These are phyloP conservation scores for Sepiola atlantica DNA, from an alignment of 2,888 invertebrate genomes.

Conservation along the genomic window DNA sequence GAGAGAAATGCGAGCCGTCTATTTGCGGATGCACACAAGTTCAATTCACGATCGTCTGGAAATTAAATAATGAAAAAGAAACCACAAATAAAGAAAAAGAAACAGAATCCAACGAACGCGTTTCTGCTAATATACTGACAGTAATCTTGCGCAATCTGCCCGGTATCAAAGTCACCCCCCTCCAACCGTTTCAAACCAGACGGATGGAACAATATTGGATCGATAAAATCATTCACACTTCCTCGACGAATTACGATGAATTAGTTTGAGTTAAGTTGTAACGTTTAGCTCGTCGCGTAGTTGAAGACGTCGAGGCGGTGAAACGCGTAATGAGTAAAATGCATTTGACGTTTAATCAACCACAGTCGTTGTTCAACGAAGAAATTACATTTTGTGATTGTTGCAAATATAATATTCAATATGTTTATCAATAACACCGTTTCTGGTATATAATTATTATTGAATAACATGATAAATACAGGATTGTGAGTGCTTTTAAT, in stretches of 20 bases:
- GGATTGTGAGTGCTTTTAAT: too few relatives aligned
- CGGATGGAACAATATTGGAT: not conserved
- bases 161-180: not conserved
- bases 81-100: not conserved
- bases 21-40: not conserved
- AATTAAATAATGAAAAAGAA: not conserved
- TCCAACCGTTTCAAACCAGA: not conserved
- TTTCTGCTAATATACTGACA: not conserved
- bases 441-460: not conserved
- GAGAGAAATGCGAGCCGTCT: not conserved
- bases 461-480: not conserved
- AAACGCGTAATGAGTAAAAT: not conserved
- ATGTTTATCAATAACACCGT: not conserved
- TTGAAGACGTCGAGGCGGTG: not conserved
- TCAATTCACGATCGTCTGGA: not conserved
- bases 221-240: conserved; percentile 1
- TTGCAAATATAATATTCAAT: not conserved
- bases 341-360: not conserved
- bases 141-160: conserved; percentile 8
- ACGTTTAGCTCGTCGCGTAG: not conserved
- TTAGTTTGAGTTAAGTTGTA: not conserved
- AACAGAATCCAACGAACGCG: not conserved
- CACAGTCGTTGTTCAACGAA: not conserved
- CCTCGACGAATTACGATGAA: not conserved
- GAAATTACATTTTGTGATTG: not conserved